Evolutionary conservation across 2,888 invertebrate species (phyloP), one percentile per base, ranked within the genome.

Genomic region (Meiosimyza decipiens): DNA sequence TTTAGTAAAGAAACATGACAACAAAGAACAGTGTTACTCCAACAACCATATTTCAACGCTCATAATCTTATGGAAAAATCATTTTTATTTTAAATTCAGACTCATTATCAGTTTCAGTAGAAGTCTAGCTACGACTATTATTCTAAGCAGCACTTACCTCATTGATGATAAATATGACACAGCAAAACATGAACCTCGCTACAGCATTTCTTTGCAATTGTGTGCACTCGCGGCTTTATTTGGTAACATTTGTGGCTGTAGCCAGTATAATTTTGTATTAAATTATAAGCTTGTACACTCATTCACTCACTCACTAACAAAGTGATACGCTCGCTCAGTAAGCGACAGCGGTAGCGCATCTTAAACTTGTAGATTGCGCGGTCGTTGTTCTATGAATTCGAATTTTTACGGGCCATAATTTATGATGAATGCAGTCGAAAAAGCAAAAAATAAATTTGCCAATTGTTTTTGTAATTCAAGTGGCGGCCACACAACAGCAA

Each of bases 341-440:
- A 52, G 13, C 18, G 15, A 5, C 33, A 33, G 15, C 49, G 47
- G 49, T 51, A 15, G 52, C 52, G 51, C 49, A 15, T 28, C 28
- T 13, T 63, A 52, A 57, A 65, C 59, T 64, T 64, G 69, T 72
- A 64, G 72, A 69, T 72, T 69, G 69, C 47, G 67, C 54, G 72
- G 68, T 66, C 68, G 72, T 69, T 69, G 72, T 72, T 62, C 72
- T 69, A 63, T 64, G 72, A 64, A 72, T 64, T 67, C 22, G n/a
- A 40, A 40, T 9, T 62, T 59, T 54, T 66, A 72, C 72, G 67
- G 68, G 67, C 63, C 54, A 49, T 62, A 54, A 67, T 72, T 72
- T 62, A 50, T 67, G 66, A 65, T 67, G 66, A 71, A 62, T 64
- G 63, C 64, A 64, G 33, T 52, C 57, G 13, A 57, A 40, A 18